Evolutionary conservation across 2,888 invertebrate genomes (phyloP), one percentile per base, ranked within the genome.

Genomic region (Amphipoea oculea): DNA sequence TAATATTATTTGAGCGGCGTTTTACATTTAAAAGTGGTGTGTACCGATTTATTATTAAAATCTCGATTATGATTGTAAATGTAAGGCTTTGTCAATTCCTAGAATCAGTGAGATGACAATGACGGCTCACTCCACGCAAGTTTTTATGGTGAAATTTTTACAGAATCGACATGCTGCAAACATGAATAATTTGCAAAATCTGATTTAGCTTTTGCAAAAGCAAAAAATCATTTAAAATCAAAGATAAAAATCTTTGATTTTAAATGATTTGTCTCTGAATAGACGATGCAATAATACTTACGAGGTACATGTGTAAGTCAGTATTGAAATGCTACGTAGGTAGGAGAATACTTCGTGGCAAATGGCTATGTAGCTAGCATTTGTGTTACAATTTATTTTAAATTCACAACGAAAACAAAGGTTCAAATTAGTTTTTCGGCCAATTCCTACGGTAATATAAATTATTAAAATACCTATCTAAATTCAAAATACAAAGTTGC

Each of bases 401-500:
- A 3, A 3, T 65, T 17, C 14, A 63, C 0, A 7, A 36, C 14
- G 9, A 9, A 17, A 36, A 9, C 12, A 17, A 48, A 11, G 14
- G 4, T 17, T 36, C 14, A 20, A 29, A 29, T 7, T 12, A 23
- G 11, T 23, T 17, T 42, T 29, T 40, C n/a, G 45, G 3, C 0
- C 12, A 11, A 66, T 4, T 76, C 17, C 7, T 57, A 54, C 20
- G 0, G 23, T 23, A 42, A n/a, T 14, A 60, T 1, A 29, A 78
- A 48, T 29, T 1, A 60, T 57, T 14, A 23, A 62, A 65, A 67
- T 36, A 36, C 36, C 36, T 63, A 79, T 62, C 23, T 29, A 6
- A 71, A 48, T 54, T 62, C 45, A 23, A 17, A 23, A 54, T 12
- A 79, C 36, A 63, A 40, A 62, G 73, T 83, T 83, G 78, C 79